Percentiles rank a stretch among this genome's conserved stretches.
phyloP scores from a whole-genome alignment of 1,140 invertebrate genomes.

The Bradysia coprophila region DNA sequence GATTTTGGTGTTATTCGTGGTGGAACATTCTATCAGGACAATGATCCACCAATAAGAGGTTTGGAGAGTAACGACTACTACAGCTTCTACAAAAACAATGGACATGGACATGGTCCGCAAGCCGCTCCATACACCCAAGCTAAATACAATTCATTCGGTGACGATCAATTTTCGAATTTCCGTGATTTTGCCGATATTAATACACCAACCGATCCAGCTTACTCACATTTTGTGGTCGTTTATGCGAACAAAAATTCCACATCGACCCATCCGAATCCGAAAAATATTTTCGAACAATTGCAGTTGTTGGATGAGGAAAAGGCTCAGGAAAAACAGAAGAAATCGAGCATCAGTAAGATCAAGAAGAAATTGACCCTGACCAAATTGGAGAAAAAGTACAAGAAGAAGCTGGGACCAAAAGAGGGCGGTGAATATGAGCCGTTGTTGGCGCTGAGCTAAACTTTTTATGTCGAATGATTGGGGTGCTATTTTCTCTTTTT shows the following conservation, averaged over 20 bases:
- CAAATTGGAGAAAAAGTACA: conserved; percentile 38
- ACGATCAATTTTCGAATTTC: conserved; percentile 70
- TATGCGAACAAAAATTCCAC: conserved; percentile 55
- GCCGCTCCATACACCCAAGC: conserved; percentile 15
- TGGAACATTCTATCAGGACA: conserved; percentile 56
- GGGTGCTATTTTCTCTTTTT: not conserved
- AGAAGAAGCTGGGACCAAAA: conserved; percentile 29
- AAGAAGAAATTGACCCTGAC: conserved; percentile 47
- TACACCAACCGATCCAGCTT: conserved; percentile 57
- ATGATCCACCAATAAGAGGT: conserved; percentile 27
- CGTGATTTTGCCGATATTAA: conserved; percentile 77
- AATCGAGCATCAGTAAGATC: conserved; percentile 27
- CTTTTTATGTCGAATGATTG: not conserved
- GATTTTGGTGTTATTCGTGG: conserved; percentile 77
- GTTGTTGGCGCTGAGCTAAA: conserved; percentile 43
- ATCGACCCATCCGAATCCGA: conserved; percentile 34
- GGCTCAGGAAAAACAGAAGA: conserved; percentile 23
- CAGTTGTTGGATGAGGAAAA: conserved; percentile 44
- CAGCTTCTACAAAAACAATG: conserved; percentile 45
- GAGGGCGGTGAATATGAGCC: conserved; percentile 29
- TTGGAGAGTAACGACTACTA: conserved; percentile 28
- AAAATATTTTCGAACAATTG: conserved; percentile 65
- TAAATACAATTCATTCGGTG: conserved; percentile 35
- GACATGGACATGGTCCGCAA: conserved; percentile 37
- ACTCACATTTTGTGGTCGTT: conserved; percentile 63